These are phyloP conservation scores for Conchocele bisecta DNA, from an alignment of 2,888 invertebrate genomes.

Conservation along the genomic window DNA sequence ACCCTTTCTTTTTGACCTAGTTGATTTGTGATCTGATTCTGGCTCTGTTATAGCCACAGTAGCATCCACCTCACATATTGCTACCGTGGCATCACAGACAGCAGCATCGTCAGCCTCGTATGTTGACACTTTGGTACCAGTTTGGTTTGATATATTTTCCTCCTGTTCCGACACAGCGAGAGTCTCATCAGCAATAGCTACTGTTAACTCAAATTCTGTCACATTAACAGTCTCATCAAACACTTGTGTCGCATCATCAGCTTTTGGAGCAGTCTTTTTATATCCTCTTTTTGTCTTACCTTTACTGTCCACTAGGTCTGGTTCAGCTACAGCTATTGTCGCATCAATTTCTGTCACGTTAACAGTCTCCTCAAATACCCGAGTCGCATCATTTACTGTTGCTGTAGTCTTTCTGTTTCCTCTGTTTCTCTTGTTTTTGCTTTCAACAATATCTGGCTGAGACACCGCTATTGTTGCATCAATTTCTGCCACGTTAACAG, in stretches of 20 bases:
- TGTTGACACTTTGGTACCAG: too few species aligned
- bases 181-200: neutral
- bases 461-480: conserved; percentile 25
- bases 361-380: conserved; percentile 28
- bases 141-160: neutral
- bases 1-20: conserved; percentile 6
- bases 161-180: neutral
- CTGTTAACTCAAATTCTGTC: conserved; percentile 10
- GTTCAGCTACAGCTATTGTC: conserved; percentile 20
- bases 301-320: conserved; percentile 13
- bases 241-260: conserved; percentile 45
- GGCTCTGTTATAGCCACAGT: neutral
- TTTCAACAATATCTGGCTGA: conserved; percentile 6
- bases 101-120: too few species aligned
- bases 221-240: conserved; percentile 28
- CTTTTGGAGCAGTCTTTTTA: neutral
- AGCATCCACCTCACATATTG: neutral
- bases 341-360: conserved; percentile 4
- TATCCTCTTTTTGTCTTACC: conserved; percentile 4
- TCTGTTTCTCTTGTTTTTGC: conserved; percentile 6
- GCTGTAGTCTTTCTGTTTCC: conserved; percentile 2
- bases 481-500: neutral
- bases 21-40: neutral
- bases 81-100: neutral
- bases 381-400: conserved; percentile 28